Conservation (phyloP, 1,140 invertebrate species). For the Papilio polyxenes region DNA sequence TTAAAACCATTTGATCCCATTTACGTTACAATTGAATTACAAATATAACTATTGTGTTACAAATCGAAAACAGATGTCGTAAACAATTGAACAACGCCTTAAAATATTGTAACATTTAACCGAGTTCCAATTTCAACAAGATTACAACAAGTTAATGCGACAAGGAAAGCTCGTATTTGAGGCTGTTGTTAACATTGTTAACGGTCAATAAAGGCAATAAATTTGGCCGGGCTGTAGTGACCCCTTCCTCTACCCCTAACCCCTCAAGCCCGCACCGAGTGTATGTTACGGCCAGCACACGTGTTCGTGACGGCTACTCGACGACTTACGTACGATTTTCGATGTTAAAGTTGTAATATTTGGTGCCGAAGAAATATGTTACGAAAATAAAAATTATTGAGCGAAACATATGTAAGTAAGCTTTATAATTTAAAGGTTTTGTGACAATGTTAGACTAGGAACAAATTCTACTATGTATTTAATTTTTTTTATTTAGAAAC, state of each 20-base stretch:
- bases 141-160: constrained; percentile 51
- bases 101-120: constrained; percentile 29
- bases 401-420: not conserved
- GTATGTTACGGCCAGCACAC: constrained; percentile 30
- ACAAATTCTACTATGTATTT: too few relatives aligned
- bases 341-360: constrained; percentile 25
- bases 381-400: constrained; percentile 12
- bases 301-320: constrained; percentile 23
- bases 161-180: constrained; percentile 44
- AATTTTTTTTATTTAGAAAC: too few relatives aligned
- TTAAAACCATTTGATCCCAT: not conserved
- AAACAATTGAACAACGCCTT: constrained; percentile 5
- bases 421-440: not conserved
- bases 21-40: not conserved
- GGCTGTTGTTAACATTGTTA: constrained; percentile 49
- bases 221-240: constrained; percentile 45
- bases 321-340: constrained; percentile 25
- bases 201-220: constrained; percentile 60
- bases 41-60: not conserved
- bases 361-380: constrained; percentile 20
- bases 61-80: not conserved
- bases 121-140: constrained; percentile 41
- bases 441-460: not conserved
- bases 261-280: constrained; percentile 12
- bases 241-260: not conserved